Base-by-base conservation (phyloP, 2,797 vertebrate species). In the Microctenopoma stevenorrisi region DNA sequence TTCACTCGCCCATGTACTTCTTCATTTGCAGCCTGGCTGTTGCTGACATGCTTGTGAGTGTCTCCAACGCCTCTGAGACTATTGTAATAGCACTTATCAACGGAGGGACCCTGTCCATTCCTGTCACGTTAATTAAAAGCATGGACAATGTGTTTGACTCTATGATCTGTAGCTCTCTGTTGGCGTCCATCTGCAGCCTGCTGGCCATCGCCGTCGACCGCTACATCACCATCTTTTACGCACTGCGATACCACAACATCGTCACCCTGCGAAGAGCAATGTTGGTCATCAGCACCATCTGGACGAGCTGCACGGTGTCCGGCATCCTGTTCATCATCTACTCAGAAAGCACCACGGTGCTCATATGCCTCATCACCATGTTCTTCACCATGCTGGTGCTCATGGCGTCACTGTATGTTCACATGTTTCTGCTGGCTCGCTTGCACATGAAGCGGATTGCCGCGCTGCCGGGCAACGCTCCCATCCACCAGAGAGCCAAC, bases 211-310 rank as follows among this genome's bases (percentile, higher is more conserved):
- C 97, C 0, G 86, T 98, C 4, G 97, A 98, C 90, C 95, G 97
- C 87, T 98, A 98, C 73, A 96, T 98, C 76, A 98, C 97, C 40
- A 98, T 98, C 81, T 98, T 98, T 93, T 98, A 98, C 0, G 97
- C 97, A 0, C 93, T 98, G 55, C 94, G 96, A n/a, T 98, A 98
- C 76, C 97, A 98, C 85, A 97, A 95, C 86, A 97, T 98, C 0
- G 96, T 98, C 88, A 98, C 97, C 0, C 91, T 94, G 50, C 94
- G 91, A 9, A 86, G 96, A 0, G 96, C 97, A 0, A 87, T 91
- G 50, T 62, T 94, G 67, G 94, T 95, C 83, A 96, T 98, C 62
- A 83, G 89, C 4, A 91, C 92, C 64, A 98, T 97, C 85, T 98
- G 97, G 97, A 92, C 93, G 0, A 94, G 94, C 61, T 98, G 97